Conservation (phyloP, 1,140 invertebrate species). For the Hycleus phaleratus region DNA sequence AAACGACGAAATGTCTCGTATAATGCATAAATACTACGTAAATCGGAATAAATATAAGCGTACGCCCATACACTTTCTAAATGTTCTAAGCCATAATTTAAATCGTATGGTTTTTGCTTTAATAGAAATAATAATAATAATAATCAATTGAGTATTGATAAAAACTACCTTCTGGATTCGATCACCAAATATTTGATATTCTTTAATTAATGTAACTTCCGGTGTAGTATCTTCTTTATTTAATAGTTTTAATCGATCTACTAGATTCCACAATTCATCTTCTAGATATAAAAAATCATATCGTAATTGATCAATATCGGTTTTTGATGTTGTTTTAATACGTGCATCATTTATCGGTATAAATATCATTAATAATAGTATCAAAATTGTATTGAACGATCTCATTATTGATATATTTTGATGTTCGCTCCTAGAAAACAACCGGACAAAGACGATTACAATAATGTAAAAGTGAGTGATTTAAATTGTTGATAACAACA, state of each 20-base stretch:
- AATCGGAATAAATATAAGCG: slow-evolving; percentile 45
- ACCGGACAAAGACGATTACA: too few species aligned
- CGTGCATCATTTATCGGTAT: neutral
- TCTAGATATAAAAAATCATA: slow-evolving; percentile 48
- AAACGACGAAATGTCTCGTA: slow-evolving; percentile 54
- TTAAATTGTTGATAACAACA: too few species aligned
- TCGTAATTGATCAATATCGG: slow-evolving; percentile 48
- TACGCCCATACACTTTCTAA: slow-evolving; percentile 49
- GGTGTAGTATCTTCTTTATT: slow-evolving; percentile 34
- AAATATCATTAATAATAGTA: too few species aligned
- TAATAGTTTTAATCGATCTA: slow-evolving; percentile 33
- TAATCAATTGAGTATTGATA: neutral
- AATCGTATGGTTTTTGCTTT: slow-evolving; percentile 27
- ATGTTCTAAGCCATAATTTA: slow-evolving; percentile 39
- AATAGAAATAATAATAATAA: neutral
- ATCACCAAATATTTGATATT: slow-evolving; percentile 48
- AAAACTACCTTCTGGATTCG: slow-evolving; percentile 22
- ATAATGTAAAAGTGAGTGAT: too few species aligned
- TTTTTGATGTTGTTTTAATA: neutral
- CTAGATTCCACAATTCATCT: slow-evolving; percentile 43
- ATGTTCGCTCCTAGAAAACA: too few species aligned
- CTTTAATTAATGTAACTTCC: slow-evolving; percentile 46
- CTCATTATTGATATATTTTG: too few species aligned
- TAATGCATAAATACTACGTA: slow-evolving; percentile 48
- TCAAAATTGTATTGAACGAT: too few species aligned